Evolutionary conservation across 2,113 vertebrate species (phyloP).

Genomic region (Miniopterus natalensis): DNA sequence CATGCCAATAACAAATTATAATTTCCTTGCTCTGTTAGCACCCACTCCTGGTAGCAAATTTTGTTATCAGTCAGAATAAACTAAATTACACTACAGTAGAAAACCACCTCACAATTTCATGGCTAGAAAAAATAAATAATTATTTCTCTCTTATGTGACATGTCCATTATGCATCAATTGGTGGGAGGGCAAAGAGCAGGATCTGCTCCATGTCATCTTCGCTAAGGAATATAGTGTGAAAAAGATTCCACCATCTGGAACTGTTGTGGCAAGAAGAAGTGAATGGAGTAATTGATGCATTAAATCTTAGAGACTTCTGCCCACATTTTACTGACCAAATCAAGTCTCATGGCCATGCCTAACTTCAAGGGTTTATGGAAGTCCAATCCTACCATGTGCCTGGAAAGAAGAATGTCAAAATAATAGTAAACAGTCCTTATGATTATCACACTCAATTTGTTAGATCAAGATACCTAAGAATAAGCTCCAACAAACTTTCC

Average conservation of each 20-base stretch:
- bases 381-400: not conserved
- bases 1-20: not conserved
- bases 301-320: not conserved
- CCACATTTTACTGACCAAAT: not conserved
- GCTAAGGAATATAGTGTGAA: not conserved
- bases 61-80: conserved; percentile 13
- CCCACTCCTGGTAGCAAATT: not conserved
- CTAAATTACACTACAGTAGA: not conserved
- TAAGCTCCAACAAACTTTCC: not conserved
- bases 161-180: not conserved
- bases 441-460: not conserved
- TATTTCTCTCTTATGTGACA: not conserved
- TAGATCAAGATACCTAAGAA: not conserved
- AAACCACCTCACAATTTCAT: not conserved
- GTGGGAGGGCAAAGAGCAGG: not conserved
- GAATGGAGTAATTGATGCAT: not conserved
- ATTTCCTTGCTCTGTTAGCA: not conserved
- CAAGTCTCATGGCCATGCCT: not conserved
- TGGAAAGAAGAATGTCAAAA: not conserved
- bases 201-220: not conserved
- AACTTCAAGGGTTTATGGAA: not conserved
- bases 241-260: not conserved
- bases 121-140: not conserved
- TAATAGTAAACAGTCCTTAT: not conserved
- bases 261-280: not conserved